A percentile compares a stretch with the other conserved stretches of the same genome.
phyloP scores from a whole-genome alignment of 2,888 invertebrate species.

The Volucella inflata region DNA sequence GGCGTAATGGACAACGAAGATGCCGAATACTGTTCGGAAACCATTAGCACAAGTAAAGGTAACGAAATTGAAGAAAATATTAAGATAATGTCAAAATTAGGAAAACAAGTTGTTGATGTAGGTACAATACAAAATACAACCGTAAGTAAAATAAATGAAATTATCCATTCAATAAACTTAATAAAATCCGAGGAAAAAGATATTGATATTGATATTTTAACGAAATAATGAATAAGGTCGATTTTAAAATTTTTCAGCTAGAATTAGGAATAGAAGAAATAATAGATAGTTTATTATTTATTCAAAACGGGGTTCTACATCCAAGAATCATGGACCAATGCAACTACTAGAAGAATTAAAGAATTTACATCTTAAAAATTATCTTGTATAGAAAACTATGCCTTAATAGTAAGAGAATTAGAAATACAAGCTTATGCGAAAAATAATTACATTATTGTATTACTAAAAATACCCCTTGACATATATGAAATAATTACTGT shows the following conservation, averaged over 20 bases:
- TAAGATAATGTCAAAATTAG: background rate
- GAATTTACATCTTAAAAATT: background rate
- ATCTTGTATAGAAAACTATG: too few relatives aligned
- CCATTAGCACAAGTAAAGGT: conserved; percentile 9
- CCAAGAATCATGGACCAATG: conserved; percentile 1
- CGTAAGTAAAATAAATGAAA: too few relatives aligned
- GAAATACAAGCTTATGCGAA: conserved; percentile 3
- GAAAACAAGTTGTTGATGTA: too few relatives aligned
- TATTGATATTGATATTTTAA: background rate
- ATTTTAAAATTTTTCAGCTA: conserved; percentile 10
- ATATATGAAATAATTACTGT: conserved; percentile 31
- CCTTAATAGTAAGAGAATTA: too few relatives aligned
- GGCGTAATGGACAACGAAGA: conserved; percentile 45
- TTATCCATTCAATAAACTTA: too few relatives aligned
- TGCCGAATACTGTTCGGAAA: conserved; percentile 27
- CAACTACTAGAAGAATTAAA: background rate
- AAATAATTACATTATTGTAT: conserved; percentile 11
- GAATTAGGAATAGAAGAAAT: conserved; percentile 30
- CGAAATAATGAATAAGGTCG: conserved; percentile 9
- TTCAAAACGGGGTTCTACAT: conserved; percentile 25
- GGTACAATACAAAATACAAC: too few relatives aligned
- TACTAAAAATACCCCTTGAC: conserved; percentile 33
- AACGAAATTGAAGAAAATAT: conserved; percentile 52
- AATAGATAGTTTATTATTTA: conserved; percentile 16
- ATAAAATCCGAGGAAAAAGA: too few relatives aligned